Base-by-base conservation (phyloP, 2,797 vertebrate genomes). In the Rhinatrema bivittatum region DNA sequence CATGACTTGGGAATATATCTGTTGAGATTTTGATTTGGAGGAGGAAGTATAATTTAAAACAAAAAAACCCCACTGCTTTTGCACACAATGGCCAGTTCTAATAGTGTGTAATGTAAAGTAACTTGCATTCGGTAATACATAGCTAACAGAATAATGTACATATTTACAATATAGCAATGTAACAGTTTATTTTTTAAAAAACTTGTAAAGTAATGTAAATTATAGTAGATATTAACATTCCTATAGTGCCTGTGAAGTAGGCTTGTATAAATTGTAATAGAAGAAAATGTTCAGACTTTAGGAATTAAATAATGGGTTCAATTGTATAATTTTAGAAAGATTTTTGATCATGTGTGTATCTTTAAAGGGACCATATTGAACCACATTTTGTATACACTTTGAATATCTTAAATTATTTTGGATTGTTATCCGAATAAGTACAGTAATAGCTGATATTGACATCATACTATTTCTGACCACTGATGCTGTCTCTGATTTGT, bases 121-220 rank as follows among this genome's bases (percentile, higher is more conserved):
- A 43, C 50, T 32, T 11, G 0, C 37, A 16, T 48, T 42, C 50
- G 49, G 50, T 36, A 27, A 60, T 65, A 50, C 46, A 50, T 5
- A 35, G 46, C 33, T 31, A 59, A 66, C n/a, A 20, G 31, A 73
- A 66, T 67, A 60, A 39, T 51, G 60, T 66, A 66, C 31, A 76
- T 67, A 79, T 53, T 67, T 71, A 67, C 59, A 50, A 62, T n/a
- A n/a, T n/a, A n/a, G n/a, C 1, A 33, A 53, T 15, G 20, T 64
- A 56, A 42, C 36, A 68, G 67, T 65, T 72, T 82, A 81, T 82
- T 81, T 81, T 82, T 80, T 75, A n/a, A n/a, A 78, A 72, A 78
- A 69, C 65, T 70, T 82, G 68, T 79, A 75, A 80, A 77, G 49
- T 75, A 62, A 56, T 72, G 64, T 75, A 72, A 69, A 67, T 70